Evolutionary conservation across 2,113 vertebrate species (phyloP).

Genomic region (Notarius quadriscutis): DNA sequence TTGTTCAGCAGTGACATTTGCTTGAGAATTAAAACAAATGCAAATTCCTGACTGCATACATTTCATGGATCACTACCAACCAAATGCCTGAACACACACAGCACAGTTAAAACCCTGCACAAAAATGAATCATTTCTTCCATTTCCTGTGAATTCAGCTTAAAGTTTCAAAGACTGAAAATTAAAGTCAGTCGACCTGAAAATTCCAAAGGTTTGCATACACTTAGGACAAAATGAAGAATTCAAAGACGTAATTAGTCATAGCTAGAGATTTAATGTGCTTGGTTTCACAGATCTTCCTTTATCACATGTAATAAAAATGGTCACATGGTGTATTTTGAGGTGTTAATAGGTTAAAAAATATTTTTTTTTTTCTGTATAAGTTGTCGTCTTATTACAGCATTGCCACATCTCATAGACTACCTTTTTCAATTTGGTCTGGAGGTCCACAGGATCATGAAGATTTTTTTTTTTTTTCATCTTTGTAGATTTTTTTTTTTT

Average conservation of each 20-base stretch:
- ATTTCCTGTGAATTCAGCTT: background rate
- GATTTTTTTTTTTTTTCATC: background rate
- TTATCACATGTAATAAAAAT: background rate
- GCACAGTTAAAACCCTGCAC: background rate
- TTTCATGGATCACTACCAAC: conserved; percentile 27
- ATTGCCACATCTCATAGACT: background rate
- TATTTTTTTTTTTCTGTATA: background rate
- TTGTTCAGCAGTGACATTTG: conserved; percentile 11
- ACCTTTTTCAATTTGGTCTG: background rate
- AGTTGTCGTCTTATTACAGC: background rate
- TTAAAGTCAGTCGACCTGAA: background rate
- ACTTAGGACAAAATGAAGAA: background rate
- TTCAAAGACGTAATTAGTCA: background rate
- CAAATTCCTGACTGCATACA: conserved; percentile 8
- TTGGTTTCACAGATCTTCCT: background rate
- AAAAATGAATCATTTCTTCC: background rate
- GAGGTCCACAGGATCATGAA: background rate
- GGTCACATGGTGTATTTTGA: background rate
- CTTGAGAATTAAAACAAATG: conserved; percentile 15
- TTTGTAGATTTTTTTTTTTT: background rate
- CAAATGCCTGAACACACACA: conserved; percentile 19
- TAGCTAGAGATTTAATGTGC: too few relatives aligned
- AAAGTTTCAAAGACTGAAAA: background rate
- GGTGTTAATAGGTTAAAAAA: background rate
- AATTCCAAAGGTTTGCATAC: background rate